Conservation (phyloP, 2,113 vertebrate species). For the Brienomyrus brachyistius region DNA sequence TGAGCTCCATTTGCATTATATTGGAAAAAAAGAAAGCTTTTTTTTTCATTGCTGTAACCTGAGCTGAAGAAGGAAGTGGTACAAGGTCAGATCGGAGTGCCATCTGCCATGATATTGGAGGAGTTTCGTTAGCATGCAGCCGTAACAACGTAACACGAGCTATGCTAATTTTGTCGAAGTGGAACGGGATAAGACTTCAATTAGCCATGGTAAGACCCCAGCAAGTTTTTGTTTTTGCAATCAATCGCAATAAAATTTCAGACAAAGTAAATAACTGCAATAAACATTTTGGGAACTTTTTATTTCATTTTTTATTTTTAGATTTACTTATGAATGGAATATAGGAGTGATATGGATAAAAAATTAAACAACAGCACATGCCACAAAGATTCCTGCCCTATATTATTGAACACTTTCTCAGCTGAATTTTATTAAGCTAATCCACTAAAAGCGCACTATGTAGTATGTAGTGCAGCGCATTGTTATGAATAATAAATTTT, state of each 20-base stretch:
- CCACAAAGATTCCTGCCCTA: neutral
- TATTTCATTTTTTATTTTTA: neutral
- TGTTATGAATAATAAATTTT: neutral
- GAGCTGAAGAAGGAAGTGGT: neutral
- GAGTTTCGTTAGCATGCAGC: neutral
- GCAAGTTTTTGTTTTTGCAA: neutral
- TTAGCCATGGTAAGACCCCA: neutral
- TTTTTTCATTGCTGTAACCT: conserved; percentile 2
- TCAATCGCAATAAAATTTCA: neutral
- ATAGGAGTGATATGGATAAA: neutral
- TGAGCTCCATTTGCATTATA: conserved; percentile 8
- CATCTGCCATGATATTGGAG: neutral
- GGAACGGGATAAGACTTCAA: neutral
- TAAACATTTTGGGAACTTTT: neutral
- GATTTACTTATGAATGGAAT: neutral
- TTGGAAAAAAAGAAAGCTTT: neutral
- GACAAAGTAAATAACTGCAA: neutral
- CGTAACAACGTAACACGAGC: neutral
- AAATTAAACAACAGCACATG: neutral
- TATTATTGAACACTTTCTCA: neutral
- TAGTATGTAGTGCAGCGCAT: neutral
- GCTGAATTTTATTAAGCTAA: conserved; percentile 3
- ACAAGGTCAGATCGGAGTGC: neutral
- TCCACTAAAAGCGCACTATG: neutral
- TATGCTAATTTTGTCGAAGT: neutral